A percentile compares a stretch with the other conserved stretches of the same genome.
These are phyloP conservation scores for Chrysolina haemoptera DNA, from an alignment of 2,888 invertebrate genomes.

Conservation along the genomic window DNA sequence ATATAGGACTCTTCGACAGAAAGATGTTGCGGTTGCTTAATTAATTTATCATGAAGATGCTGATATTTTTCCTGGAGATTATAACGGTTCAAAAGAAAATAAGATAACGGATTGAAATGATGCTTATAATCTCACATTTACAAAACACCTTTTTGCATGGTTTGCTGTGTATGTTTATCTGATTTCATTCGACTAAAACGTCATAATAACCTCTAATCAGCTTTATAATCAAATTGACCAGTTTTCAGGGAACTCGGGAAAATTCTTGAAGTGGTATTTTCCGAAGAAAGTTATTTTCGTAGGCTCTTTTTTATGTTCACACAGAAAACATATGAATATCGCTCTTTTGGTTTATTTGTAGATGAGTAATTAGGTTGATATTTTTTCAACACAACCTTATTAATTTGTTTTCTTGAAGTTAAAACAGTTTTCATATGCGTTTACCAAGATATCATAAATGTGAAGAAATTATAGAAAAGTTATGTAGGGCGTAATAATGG, in stretches of 20 bases:
- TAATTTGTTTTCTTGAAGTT: too few species aligned
- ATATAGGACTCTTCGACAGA: too few species aligned
- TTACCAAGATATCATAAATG: too few species aligned
- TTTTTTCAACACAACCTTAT: background rate
- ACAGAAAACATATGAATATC: background rate
- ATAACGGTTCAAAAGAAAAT: background rate
- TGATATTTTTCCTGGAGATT: background rate
- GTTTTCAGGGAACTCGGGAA: background rate
- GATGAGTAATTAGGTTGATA: background rate
- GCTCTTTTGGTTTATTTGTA: background rate
- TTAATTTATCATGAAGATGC: background rate
- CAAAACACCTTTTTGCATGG: conserved; percentile 9
- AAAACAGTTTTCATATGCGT: too few species aligned
- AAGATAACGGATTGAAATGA: background rate
- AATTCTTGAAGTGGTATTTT: background rate
- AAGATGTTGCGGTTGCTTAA: background rate
- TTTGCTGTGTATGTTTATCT: conserved; percentile 18
- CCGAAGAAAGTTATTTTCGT: background rate
- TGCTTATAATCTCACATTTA: conserved; percentile 7
- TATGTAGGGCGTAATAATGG: too few species aligned
- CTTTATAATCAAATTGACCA: conserved; percentile 12
- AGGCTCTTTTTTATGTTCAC: too few species aligned
- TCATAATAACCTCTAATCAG: conserved; percentile 31
- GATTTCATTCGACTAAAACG: conserved; percentile 33
- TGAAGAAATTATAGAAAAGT: too few species aligned